phyloP scores from a whole-genome alignment of 2,797 vertebrate genomes.

The Bovichtus variegatus region DNA sequence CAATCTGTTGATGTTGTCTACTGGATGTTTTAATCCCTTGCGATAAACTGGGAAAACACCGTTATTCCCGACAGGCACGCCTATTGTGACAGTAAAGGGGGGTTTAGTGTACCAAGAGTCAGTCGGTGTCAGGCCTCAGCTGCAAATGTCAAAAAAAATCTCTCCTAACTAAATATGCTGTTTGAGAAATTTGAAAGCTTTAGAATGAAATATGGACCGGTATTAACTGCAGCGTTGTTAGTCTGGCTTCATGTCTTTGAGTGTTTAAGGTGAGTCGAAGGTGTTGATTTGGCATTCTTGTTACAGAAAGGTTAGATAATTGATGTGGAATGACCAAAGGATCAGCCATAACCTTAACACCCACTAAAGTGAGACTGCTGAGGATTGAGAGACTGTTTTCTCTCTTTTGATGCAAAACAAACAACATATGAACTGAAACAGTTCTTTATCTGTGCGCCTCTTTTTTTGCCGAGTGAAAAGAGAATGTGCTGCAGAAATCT shows the following conservation, averaged over 20 bases:
- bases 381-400: constrained; percentile 24
- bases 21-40: constrained; percentile 55
- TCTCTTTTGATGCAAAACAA: constrained; percentile 37
- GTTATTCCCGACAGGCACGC: constrained; percentile 21
- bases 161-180: not conserved
- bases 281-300: not conserved
- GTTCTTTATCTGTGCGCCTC: constrained; percentile 73
- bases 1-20: constrained; percentile 42
- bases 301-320: not conserved
- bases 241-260: not conserved
- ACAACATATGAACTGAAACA: constrained; percentile 65
- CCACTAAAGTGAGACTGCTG: constrained; percentile 25
- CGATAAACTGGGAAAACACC: constrained; percentile 34
- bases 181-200: not conserved
- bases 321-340: constrained; percentile 9
- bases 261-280: not conserved
- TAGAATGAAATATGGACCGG: not conserved
- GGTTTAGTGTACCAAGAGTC: not conserved
- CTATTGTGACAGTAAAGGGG: constrained; percentile 2
- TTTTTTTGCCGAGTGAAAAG: constrained; percentile 73
- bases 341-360: constrained; percentile 44
- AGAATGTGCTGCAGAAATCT: constrained; percentile 81
- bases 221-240: not conserved
- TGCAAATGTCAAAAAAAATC: not conserved
- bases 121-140: not conserved